A percentile compares a stretch with the other conserved stretches of the same genome.
Evolutionary conservation across 1,140 invertebrate genomes (phyloP).

Genomic region (Probaryconus sp.): DNA sequence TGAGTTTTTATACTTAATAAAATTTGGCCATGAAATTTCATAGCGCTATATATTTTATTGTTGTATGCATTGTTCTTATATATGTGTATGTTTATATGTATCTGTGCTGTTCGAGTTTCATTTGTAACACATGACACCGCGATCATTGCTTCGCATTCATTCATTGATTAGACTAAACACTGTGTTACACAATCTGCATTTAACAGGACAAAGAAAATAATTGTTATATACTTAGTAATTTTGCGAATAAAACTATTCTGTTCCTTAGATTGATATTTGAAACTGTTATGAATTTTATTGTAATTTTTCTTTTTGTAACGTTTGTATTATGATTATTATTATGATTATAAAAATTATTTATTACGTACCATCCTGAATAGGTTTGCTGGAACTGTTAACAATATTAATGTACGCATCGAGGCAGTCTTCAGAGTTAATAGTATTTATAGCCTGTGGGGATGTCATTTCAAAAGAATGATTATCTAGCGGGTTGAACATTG

Average conservation of each 20-base stretch:
- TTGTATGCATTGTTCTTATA: too few relatives aligned
- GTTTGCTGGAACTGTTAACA: constrained; percentile 74
- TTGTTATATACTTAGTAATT: background rate
- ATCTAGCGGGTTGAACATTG: constrained; percentile 67
- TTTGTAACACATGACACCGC: constrained; percentile 15
- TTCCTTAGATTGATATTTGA: too few relatives aligned
- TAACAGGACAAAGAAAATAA: constrained; percentile 14
- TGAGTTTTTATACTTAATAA: constrained; percentile 49
- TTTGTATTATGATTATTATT: background rate
- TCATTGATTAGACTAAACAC: constrained; percentile 28
- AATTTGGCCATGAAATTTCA: constrained; percentile 47
- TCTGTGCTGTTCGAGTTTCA: constrained; percentile 3
- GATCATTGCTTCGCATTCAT: constrained; percentile 10
- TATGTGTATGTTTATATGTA: too few relatives aligned
- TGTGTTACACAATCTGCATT: background rate
- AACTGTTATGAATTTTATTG: too few relatives aligned
- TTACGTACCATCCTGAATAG: constrained; percentile 70
- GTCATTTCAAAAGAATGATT: constrained; percentile 67
- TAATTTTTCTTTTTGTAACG: too few relatives aligned
- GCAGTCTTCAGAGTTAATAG: constrained; percentile 73
- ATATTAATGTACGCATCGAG: constrained; percentile 73
- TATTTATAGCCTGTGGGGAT: constrained; percentile 65
- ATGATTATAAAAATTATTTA: constrained; percentile 3
- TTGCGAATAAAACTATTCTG: too few relatives aligned
- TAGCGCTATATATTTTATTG: background rate